Evolutionary conservation across 1,140 invertebrate genomes (phyloP).

Genomic region (Elymnias hypermnestra): DNA sequence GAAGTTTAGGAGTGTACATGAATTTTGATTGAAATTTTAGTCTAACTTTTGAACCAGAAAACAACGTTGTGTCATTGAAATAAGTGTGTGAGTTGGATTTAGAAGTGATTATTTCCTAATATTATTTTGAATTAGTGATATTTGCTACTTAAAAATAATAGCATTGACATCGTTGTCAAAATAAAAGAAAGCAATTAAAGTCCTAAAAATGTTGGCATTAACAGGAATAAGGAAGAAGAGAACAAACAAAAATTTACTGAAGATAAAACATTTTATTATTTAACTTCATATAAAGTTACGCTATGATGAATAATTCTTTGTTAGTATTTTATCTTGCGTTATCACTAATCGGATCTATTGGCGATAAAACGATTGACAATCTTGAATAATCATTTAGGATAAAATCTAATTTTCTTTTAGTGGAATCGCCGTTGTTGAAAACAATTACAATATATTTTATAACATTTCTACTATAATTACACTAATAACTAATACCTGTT

Average conservation of each 20-base stretch:
- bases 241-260: background rate
- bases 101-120: no score
- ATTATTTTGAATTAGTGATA: no score
- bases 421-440: background rate
- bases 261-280: slow-evolving; percentile 1
- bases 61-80: no score
- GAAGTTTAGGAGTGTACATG: no score
- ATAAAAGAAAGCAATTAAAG: no score
- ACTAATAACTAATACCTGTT: no score
- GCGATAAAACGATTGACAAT: background rate
- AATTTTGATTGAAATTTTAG: no score
- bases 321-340: background rate
- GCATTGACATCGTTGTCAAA: no score
- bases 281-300: background rate
- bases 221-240: background rate
- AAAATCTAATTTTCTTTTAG: background rate
- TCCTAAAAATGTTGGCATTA: no score
- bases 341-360: background rate
- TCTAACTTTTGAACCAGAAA: no score
- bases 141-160: no score
- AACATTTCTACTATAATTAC: background rate
- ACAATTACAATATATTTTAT: background rate
- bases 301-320: background rate
- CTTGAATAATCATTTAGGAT: slow-evolving; percentile 2
- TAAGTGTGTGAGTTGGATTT: no score